Base-by-base conservation (phyloP, 1,140 invertebrate genomes). In the Drosophila ercepeae region DNA sequence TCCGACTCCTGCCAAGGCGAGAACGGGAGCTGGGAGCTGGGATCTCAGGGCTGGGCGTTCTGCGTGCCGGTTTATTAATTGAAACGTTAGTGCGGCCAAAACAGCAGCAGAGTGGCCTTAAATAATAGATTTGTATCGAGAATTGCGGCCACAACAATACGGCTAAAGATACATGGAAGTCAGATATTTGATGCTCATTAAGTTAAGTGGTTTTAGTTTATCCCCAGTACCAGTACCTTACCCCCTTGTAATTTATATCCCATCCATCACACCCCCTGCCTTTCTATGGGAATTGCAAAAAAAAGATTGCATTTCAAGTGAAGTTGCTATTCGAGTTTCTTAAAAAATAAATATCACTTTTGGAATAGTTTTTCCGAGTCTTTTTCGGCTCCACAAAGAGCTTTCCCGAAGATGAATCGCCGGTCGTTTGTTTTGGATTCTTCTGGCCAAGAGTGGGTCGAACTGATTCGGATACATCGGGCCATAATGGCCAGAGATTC, bases 361-460 rank as follows among this genome's bases (percentile, higher is more conserved):
- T n/a, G n/a, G n/a, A n/a, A n/a, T n/a, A n/a, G n/a, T n/a, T n/a
- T n/a, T n/a, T n/a, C n/a, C n/a, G n/a, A n/a, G n/a, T n/a, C n/a
- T n/a, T n/a, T n/a, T n/a, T n/a, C 82, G 82, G 77, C 78, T 76
- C 51, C 77, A 64, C 63, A 82, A 82, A 86, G 76, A 82, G 82
- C 65, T 41, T 25, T 41, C 13, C 59, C 36, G 63, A 90, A 90
- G 89, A 90, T 88, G 89, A 86, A 90, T 90, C 90, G 89, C 29
- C 52, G 64, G 69, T 90, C 89, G 81, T 90, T 90, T 89, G 82
- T 89, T 90, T 39, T 89, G 81, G 60, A 79, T 88, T 89, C 81
- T 79, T 52, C 70, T 90, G 89, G 81, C 89, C 71, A 78, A 78
- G 84, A 90, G 89, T 90, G 82, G 89, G 89, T 90, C 89, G 82